Percentiles rank a stretch among this genome's conserved stretches.
phyloP scores from a whole-genome alignment of 2,797 vertebrate species.

The Nyctibius grandis region DNA sequence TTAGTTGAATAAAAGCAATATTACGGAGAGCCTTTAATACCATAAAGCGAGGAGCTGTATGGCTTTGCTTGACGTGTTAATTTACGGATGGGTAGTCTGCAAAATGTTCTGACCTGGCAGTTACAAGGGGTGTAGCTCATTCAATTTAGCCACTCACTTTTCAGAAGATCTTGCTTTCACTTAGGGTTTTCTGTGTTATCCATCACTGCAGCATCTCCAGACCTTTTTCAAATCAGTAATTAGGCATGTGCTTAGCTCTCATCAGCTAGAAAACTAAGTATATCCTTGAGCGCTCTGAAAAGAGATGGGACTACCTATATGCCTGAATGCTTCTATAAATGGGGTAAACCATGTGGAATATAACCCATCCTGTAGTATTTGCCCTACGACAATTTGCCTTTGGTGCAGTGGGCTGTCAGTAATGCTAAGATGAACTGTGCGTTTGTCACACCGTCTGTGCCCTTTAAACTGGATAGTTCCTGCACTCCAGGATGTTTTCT shows the following conservation, averaged over 20 bases:
- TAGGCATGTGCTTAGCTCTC: neutral
- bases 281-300: neutral
- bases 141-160: neutral
- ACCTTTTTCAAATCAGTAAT: neutral
- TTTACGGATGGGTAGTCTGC: neutral
- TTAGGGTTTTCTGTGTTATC: neutral
- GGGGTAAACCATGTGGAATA: neutral
- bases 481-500: neutral
- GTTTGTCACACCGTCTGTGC: neutral
- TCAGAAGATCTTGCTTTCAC: neutral
- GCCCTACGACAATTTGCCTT: neutral
- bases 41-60: neutral
- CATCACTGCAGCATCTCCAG: neutral
- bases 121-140: neutral
- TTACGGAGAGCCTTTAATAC: neutral
- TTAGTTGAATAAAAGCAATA: neutral
- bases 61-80: neutral
- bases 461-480: neutral
- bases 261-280: neutral
- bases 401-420: neutral
- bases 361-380: neutral
- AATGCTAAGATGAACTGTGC: neutral
- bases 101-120: neutral
- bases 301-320: neutral
- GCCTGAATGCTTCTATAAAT: neutral